A percentile compares a stretch with the other conserved stretches of the same genome.
Conservation (phyloP, 2,888 invertebrate species). For the Aphrophora alni region DNA sequence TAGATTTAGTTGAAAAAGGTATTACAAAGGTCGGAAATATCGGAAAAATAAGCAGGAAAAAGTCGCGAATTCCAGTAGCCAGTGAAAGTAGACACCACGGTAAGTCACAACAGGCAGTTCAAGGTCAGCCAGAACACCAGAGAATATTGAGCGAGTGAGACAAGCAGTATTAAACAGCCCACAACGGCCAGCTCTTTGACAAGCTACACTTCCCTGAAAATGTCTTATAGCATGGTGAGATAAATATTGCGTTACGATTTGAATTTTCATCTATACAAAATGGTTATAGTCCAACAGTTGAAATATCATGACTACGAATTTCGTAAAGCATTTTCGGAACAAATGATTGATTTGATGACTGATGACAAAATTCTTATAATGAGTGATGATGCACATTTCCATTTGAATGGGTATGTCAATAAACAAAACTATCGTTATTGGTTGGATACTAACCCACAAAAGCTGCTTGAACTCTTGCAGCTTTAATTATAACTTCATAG, state of each 20-base stretch:
- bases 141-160: constrained; percentile 20
- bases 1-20: too few relatives aligned
- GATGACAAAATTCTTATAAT: constrained; percentile 35
- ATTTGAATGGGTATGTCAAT: constrained; percentile 46
- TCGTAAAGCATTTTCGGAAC: constrained; percentile 7
- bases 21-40: too few relatives aligned
- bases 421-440: constrained; percentile 44
- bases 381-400: constrained; percentile 49
- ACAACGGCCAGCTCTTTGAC: neutral
- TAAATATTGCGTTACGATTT: constrained; percentile 8
- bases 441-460: neutral
- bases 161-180: constrained; percentile 7
- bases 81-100: too few relatives aligned
- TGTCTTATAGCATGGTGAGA: neutral
- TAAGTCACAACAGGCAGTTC: neutral
- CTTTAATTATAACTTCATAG: too few relatives aligned
- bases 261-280: constrained; percentile 25
- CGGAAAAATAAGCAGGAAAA: too few relatives aligned
- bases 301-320: constrained; percentile 16
- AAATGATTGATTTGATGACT: constrained; percentile 20
- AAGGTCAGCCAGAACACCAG: constrained; percentile 12
- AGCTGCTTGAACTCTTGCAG: constrained; percentile 34
- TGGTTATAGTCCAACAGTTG: neutral
- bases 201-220: neutral
- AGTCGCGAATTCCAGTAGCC: too few relatives aligned